Evolutionary conservation across 2,888 invertebrate genomes (phyloP), one percentile per base, ranked within the genome.

Genomic region (Ormyrus thymus): DNA sequence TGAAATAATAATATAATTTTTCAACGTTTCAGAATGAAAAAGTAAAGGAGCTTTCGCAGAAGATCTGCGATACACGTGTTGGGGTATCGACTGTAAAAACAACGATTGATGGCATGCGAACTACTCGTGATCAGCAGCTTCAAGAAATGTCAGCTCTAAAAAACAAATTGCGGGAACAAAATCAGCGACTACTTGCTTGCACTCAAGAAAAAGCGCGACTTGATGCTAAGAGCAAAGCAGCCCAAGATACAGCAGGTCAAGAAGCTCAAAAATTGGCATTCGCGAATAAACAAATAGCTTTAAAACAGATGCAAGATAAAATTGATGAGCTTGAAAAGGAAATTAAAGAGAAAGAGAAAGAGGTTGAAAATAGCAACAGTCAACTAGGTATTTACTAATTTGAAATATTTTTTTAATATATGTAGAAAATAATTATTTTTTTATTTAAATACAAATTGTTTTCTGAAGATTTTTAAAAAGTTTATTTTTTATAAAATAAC

Each of bases 41-140:
- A 89, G 95, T 96, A 46, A 94, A 94, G 82, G 96, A 97, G 86
- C 90, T 97, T 71, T 95, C 95, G 8, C 94, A 93, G 83, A 95
- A 95, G 87, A 96, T 97, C 82, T 94, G 94, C 85, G 95, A 96
- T 86, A 96, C 96, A 0, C 92, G 96, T 15, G 95, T 95, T 6
- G 96, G 96, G 2, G 97, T 98, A 0, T 96, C 97, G 0, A 95
- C 95, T 55, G 95, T 97, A 2, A 98, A 98, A 90, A 93, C 96
- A 0, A 96, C 97, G n/a, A 99, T 99, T 78, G 99, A 99, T 89
- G 96, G 96, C 0, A 98, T 98, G 98, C 92, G 95, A 88, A 93
- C 95, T 0, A 97, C 97, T n/a, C 93, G 99, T 5, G 99, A 99
- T 89, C 92, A 95, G 0, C 97, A 97, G 84, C 94, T 98, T 92